Evolutionary conservation across 2,113 vertebrate species (phyloP), one percentile per base, ranked within the genome.

Genomic region (Balaeniceps rex): DNA sequence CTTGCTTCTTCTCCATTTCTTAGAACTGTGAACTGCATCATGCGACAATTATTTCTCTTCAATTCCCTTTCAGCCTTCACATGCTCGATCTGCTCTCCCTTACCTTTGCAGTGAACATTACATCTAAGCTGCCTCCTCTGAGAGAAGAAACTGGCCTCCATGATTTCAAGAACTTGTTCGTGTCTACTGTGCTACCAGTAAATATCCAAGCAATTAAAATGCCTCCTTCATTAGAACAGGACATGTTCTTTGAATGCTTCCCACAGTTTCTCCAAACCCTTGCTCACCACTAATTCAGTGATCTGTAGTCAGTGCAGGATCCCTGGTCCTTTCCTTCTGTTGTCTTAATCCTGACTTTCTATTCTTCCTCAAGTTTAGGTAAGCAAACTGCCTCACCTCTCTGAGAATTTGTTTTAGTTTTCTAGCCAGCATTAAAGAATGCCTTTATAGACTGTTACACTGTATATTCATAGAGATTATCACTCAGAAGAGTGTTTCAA

Each of bases 1-100:
- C 47, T 76, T 47, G 10, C 22, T 84, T 78, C 29, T 74, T 74
- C 93, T 70, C 18, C 4, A 10, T 51, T 83, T 65, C 54, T 61
- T 69, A 58, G 34, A 87, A 66, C 22, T 33, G 14, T 2, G 5
- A 64, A 60, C 17, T 61, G 16, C 11, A 23, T 58, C 4, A 33
- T n/a, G 34, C 0, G 0, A 22, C 12, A 60, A 38, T 76, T 47
- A 29, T 19, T 76, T 46, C 19, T 65, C 52, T 55, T 64, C 66
- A 72, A 11, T 25, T 66, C 18, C 15, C 23, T 65, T 83, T 81
- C 40, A 80, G 22, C 17, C 78, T 77, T 63, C 68, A 52, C 21
- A 11, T 49, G 24, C 19, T 70, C 3, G 0, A 3, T 83, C 31
- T 49, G 16, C 25, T 83, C 40, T 49, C 44, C 36, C 19, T 52